Evolutionary conservation across 2,888 invertebrate genomes (phyloP), one percentile per base, ranked within the genome.

Genomic region (Thymelicus acteon): DNA sequence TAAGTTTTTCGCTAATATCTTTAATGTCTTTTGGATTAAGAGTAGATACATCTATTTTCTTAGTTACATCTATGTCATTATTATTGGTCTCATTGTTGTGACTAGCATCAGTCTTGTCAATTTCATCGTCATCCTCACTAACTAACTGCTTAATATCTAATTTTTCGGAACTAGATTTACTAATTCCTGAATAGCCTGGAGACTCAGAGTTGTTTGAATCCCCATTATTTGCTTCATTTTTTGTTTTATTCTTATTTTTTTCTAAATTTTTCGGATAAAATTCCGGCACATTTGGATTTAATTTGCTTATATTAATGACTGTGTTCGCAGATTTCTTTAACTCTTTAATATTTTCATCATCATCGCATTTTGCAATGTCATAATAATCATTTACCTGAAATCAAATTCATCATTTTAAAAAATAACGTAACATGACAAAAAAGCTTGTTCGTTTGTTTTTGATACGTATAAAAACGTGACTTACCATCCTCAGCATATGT

Each of bases 401-500:
- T n/a, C 39, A 63, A 24, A 54, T 5, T n/a, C 12, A 13, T 4
- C 3, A 13, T 24, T 7, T 10, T 1, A 52, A 8, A 58, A 48
- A 79, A 40, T 40, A 40, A 40, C 12, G 44, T 44, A 44, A 8
- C 10, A 12, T 44, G 44, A 12, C 12, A 44, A 44, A 44, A 44
- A 19, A 19, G 1, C 2, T 19, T 19, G 19, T 19, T 19, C 19
- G 2, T 19, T 19, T 19, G 2, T 19, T 19, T 19, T 19, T 0
- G 19, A 19, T 19, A 10, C 10, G 40, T 44, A 44, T 44, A 8
- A 4, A 44, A 8, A 75, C 49, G 54, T n/a, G 52, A 24, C 74
- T 85, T 74, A 91, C 91, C 86, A 87, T 82, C 37, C 82, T 75
- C 39, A 91, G 12, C 85, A 89, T 82, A 6, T 82, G 44, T 1